Conservation (phyloP, 2,797 vertebrate species). For the Cercopithecus hamlyni region DNA sequence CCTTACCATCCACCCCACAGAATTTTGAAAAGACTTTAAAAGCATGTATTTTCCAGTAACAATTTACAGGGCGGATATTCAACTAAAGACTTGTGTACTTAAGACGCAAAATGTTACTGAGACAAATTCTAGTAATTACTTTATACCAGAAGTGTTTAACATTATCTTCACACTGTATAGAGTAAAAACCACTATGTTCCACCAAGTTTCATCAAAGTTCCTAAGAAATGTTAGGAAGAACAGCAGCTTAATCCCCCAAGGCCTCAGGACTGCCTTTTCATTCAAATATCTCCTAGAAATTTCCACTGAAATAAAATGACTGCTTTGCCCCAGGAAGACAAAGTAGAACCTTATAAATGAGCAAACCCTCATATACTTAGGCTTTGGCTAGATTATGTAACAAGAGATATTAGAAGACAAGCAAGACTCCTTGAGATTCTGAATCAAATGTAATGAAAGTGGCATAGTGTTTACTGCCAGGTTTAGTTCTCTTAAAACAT, state of each 20-base stretch:
- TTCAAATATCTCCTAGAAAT: slow-evolving; percentile 10
- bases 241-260: background rate
- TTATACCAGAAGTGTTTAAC: slow-evolving; percentile 37
- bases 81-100: background rate
- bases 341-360: background rate
- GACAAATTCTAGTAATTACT: slow-evolving; percentile 41
- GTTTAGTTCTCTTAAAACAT: slow-evolving; percentile 29
- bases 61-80: background rate
- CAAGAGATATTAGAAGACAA: background rate
- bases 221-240: background rate
- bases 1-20: slow-evolving; percentile 21
- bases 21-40: slow-evolving; percentile 62
- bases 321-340: background rate
- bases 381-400: background rate
- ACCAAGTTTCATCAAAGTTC: background rate
- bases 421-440: background rate
- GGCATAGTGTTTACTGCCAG: background rate
- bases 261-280: background rate
- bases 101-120: slow-evolving; percentile 24
- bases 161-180: background rate
- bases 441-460: slow-evolving; percentile 30
- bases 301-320: background rate
- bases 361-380: background rate
- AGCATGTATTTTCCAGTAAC: slow-evolving; percentile 34
- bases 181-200: background rate